Percentiles rank a stretch among this genome's conserved stretches.
Evolutionary conservation across 1,140 invertebrate genomes (phyloP).

Genomic region (Drosophila mayri): DNA sequence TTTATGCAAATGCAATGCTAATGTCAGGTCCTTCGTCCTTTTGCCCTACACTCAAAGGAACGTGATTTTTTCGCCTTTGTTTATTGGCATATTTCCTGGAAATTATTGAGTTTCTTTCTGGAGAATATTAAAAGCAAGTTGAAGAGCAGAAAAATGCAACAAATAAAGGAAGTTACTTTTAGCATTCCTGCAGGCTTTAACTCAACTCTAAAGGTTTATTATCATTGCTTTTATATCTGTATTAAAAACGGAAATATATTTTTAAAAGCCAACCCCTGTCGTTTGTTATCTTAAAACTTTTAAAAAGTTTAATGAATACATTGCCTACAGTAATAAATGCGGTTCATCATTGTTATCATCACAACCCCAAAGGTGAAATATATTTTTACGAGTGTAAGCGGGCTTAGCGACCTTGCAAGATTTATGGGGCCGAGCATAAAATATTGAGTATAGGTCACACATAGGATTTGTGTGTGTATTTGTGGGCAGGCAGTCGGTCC

Average conservation of each 20-base stretch:
- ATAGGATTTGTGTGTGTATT: conserved; percentile 1
- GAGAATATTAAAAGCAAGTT: background rate
- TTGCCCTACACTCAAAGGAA: conserved; percentile 6
- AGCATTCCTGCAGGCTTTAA: background rate
- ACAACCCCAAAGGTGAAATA: conserved; percentile 5
- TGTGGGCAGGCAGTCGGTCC: background rate
- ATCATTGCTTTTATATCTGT: background rate
- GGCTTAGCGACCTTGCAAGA: conserved; percentile 40
- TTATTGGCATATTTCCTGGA: conserved; percentile 2
- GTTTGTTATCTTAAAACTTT: background rate
- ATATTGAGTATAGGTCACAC: conserved; percentile 53
- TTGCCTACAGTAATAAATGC: background rate
- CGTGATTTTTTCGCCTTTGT: conserved; percentile 10
- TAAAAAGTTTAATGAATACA: conserved; percentile 11
- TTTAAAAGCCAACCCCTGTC: conserved; percentile 5
- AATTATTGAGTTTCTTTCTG: background rate
- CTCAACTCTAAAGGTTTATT: background rate
- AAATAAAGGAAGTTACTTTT: too few species aligned
- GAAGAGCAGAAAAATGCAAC: background rate
- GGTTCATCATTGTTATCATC: conserved; percentile 4
- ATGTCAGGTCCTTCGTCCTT: conserved; percentile 35
- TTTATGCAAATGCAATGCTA: conserved; percentile 74
- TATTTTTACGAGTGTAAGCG: conserved; percentile 14
- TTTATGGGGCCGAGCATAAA: conserved; percentile 35
- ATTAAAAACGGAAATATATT: conserved; percentile 4